A percentile compares a stretch with the other conserved stretches of the same genome.
Conservation (phyloP, 2,888 invertebrate genomes). For the Schizotus pectinicornis region DNA sequence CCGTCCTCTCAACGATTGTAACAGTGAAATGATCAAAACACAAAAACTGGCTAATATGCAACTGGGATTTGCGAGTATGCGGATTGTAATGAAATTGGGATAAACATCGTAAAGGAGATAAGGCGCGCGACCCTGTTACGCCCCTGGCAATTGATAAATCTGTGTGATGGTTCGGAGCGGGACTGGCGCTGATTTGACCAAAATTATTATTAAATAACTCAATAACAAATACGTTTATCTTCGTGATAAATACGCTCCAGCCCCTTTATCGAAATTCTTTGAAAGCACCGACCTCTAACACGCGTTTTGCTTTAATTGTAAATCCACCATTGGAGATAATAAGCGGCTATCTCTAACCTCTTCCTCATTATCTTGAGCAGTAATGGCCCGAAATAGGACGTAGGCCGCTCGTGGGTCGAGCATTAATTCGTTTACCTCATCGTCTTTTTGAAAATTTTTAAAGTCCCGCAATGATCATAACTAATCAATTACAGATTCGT, state of each 20-base stretch:
- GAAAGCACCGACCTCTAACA: slow-evolving; percentile 19
- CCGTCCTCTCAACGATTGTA: too few species aligned
- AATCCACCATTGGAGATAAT: slow-evolving; percentile 20
- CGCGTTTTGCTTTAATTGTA: slow-evolving; percentile 23
- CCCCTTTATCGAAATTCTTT: slow-evolving; percentile 16
- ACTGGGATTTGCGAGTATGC: too few species aligned
- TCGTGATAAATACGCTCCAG: not conserved
- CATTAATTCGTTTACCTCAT: not conserved
- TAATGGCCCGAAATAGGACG: slow-evolving; percentile 34
- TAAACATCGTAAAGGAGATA: too few species aligned
- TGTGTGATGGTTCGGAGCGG: not conserved
- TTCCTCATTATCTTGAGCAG: slow-evolving; percentile 35
- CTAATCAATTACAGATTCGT: too few species aligned
- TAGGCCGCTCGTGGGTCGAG: slow-evolving; percentile 13
- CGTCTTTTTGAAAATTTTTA: slow-evolving; percentile 1
- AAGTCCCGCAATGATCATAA: too few species aligned
- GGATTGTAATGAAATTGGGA: too few species aligned
- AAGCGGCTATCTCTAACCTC: slow-evolving; percentile 30
- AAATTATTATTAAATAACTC: not conserved
- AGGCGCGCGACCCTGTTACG: too few species aligned
- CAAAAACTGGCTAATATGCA: too few species aligned
- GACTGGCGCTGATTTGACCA: not conserved
- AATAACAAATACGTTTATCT: slow-evolving; percentile 1
- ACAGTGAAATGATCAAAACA: too few species aligned
- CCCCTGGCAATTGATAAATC: not conserved